Conservation (phyloP, 1,140 invertebrate species). For the Bursaphelenchus mucronatus region DNA sequence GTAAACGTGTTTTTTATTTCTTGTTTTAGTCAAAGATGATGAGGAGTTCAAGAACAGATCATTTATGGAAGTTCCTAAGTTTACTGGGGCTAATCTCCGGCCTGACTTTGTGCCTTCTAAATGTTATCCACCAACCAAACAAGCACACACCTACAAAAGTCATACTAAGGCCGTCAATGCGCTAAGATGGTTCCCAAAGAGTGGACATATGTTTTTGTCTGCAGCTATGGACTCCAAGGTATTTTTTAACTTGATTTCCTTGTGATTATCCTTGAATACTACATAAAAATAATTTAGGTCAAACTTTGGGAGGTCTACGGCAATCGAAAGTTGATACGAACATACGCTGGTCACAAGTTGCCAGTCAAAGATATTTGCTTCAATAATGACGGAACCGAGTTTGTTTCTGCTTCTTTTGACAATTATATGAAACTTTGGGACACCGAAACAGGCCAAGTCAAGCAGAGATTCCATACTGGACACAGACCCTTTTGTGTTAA, state of each 20-base stretch:
- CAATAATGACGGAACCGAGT: conserved; percentile 85
- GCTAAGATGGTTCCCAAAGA: conserved; percentile 88
- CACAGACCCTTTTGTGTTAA: conserved; percentile 73
- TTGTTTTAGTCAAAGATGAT: conserved; percentile 78
- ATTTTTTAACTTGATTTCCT: conserved; percentile 67
- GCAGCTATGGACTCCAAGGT: conserved; percentile 93
- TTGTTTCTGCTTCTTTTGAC: conserved; percentile 81
- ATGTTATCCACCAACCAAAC: conserved; percentile 93
- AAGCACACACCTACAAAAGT: conserved; percentile 91
- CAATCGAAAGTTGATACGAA: conserved; percentile 83
- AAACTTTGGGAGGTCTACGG: conserved; percentile 97
- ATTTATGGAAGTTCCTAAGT: conserved; percentile 86
- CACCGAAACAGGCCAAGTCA: conserved; percentile 74
- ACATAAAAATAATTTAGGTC: conserved; percentile 43
- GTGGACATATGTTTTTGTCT: conserved; percentile 88
- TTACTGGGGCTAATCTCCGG: conserved; percentile 87
- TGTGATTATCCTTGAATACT: conserved; percentile 1
- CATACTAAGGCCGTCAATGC: conserved; percentile 95
- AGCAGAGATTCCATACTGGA: conserved; percentile 57
- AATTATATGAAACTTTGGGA: conserved; percentile 97
- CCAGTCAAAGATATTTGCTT: conserved; percentile 93
- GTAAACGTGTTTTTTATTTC: conserved; percentile 30
- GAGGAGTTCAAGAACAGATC: conserved; percentile 93
- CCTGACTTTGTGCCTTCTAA: conserved; percentile 85
- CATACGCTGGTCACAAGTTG: conserved; percentile 92